Conservation (phyloP, 2,888 invertebrate species). For the Drosophila flavopinicola region DNA sequence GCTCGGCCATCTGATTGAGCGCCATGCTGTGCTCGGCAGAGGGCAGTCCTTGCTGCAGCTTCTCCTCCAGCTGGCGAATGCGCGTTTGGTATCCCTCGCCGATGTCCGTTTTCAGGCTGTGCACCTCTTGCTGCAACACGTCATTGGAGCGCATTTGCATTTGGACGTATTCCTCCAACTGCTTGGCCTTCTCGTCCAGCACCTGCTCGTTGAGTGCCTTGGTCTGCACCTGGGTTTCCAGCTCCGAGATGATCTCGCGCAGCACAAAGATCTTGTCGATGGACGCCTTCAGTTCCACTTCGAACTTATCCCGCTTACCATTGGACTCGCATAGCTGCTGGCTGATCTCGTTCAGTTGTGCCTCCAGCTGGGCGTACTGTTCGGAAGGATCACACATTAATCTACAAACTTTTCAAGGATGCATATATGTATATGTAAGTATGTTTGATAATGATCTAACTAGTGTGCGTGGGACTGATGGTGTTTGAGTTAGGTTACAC, state of each 20-base stretch:
- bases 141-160: conserved; percentile 82
- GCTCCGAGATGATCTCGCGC: conserved; percentile 90
- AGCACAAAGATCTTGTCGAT: conserved; percentile 90
- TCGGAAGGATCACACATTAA: background rate
- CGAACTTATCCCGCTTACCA: conserved; percentile 87
- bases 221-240: conserved; percentile 90
- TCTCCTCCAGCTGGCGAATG: conserved; percentile 84
- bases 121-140: conserved; percentile 81
- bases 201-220: conserved; percentile 88
- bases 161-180: conserved; percentile 81
- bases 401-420: background rate
- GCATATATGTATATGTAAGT: background rate
- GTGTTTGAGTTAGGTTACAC: conserved; percentile 25
- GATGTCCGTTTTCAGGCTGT: conserved; percentile 82
- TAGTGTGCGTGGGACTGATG: conserved; percentile 1
- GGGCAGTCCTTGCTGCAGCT: conserved; percentile 85
- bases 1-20: conserved; percentile 85
- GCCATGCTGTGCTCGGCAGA: conserved; percentile 85
- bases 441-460: conserved; percentile 2
- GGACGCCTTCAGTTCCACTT: conserved; percentile 90
- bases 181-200: conserved; percentile 85
- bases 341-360: conserved; percentile 89
- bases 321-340: conserved; percentile 87
- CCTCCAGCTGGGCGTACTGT: conserved; percentile 92
- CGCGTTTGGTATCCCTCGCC: conserved; percentile 79